Conservation (phyloP, 2,888 invertebrate species). For the Conchocele bisecta region DNA sequence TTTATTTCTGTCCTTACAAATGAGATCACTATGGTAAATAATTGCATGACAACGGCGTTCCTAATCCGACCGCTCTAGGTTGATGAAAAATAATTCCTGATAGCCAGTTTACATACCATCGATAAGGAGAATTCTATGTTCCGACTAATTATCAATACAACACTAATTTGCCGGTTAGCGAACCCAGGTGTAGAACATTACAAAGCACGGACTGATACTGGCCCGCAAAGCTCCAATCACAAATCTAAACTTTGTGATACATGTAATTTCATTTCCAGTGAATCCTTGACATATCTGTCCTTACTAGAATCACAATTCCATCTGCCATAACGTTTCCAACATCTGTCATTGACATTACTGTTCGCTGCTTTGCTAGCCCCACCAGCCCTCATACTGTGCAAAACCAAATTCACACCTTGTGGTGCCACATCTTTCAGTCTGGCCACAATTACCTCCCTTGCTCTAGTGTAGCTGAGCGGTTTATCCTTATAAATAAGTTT, state of each 20-base stretch:
- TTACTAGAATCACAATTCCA: conserved; percentile 8
- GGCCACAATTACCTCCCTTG: neutral
- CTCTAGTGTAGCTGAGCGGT: neutral
- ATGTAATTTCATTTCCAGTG: neutral
- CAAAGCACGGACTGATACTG: too few species aligned
- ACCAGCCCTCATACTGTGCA: conserved; percentile 9
- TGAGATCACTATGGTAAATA: too few species aligned
- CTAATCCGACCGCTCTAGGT: too few species aligned
- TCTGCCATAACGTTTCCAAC: conserved; percentile 8
- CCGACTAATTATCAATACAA: too few species aligned
- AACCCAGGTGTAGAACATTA: too few species aligned
- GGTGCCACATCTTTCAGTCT: neutral
- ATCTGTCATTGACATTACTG: neutral
- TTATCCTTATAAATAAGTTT: neutral
- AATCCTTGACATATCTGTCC: conserved; percentile 6
- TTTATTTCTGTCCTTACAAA: too few species aligned
- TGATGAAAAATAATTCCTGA: too few species aligned
- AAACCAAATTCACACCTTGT: neutral
- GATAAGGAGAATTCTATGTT: too few species aligned
- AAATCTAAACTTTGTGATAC: conserved; percentile 10
- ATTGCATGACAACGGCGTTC: too few species aligned
- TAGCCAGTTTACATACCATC: too few species aligned
- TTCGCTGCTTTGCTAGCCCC: conserved; percentile 13
- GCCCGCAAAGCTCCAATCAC: too few species aligned
- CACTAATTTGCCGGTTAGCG: too few species aligned